Evolutionary conservation across 2,888 invertebrate species (phyloP).

Genomic region (Torymus auratus): DNA sequence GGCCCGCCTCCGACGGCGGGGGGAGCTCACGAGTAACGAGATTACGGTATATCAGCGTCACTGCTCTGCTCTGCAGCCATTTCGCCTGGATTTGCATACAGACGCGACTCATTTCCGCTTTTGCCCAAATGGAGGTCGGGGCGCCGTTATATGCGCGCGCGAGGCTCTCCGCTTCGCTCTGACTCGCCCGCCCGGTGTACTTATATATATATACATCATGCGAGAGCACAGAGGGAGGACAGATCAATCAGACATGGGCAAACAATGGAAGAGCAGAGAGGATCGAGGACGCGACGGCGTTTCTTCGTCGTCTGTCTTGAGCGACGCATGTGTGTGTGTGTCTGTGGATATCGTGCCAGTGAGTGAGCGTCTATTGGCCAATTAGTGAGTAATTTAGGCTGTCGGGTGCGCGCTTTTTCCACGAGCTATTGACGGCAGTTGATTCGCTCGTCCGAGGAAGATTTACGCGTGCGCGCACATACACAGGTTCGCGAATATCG

Average conservation of each 20-base stretch:
- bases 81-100: constrained; percentile 65
- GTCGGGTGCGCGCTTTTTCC: no score
- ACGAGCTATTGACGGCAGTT: no score
- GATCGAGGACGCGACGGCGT: no score
- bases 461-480: no score
- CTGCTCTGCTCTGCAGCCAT: constrained; percentile 48
- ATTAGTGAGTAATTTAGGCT: no score
- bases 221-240: constrained; percentile 11
- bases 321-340: no score
- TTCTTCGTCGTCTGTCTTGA: no score
- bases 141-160: constrained; percentile 61
- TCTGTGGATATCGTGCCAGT: no score
- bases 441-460: no score
- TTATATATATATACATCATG: no score
- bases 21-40: constrained; percentile 57
- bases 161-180: constrained; percentile 2
- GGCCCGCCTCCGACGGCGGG: background rate
- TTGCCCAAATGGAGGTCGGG: constrained; percentile 71
- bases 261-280: background rate
- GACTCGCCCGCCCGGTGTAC: background rate
- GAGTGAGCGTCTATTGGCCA: no score
- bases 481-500: no score
- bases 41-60: constrained; percentile 64
- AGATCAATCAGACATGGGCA: constrained; percentile 31
- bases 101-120: constrained; percentile 69